A percentile compares a stretch with the other conserved stretches of the same genome.
Conservation (phyloP, 2,113 vertebrate genomes). For the Marmota flaviventris region DNA sequence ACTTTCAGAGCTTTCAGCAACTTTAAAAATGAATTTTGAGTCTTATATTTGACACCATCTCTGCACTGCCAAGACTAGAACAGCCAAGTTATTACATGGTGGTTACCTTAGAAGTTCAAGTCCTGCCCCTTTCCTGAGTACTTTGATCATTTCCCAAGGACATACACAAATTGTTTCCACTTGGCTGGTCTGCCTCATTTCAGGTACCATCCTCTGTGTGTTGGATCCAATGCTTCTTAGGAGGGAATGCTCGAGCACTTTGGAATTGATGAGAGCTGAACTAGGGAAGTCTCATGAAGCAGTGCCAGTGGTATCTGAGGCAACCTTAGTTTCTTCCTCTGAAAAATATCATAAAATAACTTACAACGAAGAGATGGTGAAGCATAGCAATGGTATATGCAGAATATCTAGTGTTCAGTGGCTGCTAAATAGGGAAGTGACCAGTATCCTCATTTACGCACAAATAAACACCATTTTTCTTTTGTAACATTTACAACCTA, state of each 20-base stretch:
- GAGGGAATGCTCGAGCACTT: background rate
- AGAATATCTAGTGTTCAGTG: background rate
- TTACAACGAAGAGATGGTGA: background rate
- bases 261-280: background rate
- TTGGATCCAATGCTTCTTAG: background rate
- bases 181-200: background rate
- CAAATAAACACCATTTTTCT: background rate
- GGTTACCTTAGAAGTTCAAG: constrained; percentile 57
- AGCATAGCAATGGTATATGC: fast-evolving
- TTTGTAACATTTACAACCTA: background rate
- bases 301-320: background rate
- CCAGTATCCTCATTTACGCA: background rate
- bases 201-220: background rate
- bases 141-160: constrained; percentile 66
- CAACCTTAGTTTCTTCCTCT: background rate
- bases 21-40: constrained; percentile 65
- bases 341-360: background rate
- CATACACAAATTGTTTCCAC: background rate
- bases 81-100: constrained; percentile 44
- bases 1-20: constrained; percentile 18
- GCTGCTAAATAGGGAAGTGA: background rate
- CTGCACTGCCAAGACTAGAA: background rate
- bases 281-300: background rate
- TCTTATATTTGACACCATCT: constrained; percentile 58
- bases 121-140: background rate